phyloP scores from a whole-genome alignment of 2,797 vertebrate species.

The Melanitta fusca region DNA sequence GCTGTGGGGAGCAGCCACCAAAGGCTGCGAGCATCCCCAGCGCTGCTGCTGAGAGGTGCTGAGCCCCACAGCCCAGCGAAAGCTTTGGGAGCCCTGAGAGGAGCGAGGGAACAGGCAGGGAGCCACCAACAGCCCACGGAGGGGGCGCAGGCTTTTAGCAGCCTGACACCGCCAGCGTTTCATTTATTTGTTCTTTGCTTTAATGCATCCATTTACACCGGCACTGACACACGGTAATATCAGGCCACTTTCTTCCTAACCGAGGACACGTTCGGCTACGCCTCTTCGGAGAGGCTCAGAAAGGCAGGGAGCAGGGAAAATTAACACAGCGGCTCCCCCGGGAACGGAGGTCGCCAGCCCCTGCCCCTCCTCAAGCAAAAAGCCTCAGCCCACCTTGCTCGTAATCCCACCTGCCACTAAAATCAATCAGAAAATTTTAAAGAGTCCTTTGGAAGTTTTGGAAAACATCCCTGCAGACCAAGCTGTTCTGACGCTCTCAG shows the following conservation, averaged over 20 bases:
- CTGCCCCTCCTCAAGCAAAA: accelerated
- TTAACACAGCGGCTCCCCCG: neutral
- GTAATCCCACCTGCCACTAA: accelerated
- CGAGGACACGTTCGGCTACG: neutral
- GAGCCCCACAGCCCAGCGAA: neutral
- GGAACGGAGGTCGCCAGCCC: accelerated
- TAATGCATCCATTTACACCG: neutral
- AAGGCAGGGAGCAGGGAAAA: accelerated
- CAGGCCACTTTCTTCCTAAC: neutral
- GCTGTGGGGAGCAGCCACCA: neutral
- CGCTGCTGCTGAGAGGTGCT: neutral
- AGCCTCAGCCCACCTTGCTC: neutral
- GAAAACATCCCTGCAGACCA: neutral
- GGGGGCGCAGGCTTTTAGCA: neutral
- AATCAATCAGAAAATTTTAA: accelerated
- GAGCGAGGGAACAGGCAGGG: neutral
- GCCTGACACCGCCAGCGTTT: accelerated
- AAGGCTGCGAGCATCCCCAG: no score
- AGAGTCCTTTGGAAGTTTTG: neutral
- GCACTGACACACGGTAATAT: accelerated
- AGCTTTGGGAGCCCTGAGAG: neutral
- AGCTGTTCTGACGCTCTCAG: neutral
- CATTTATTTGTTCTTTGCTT: neutral
- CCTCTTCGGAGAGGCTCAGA: accelerated
- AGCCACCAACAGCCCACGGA: neutral